Base-by-base conservation (phyloP, 30 jellyfish, hydroid and myxozoan genomes). In the Aurelia aurita region DNA sequence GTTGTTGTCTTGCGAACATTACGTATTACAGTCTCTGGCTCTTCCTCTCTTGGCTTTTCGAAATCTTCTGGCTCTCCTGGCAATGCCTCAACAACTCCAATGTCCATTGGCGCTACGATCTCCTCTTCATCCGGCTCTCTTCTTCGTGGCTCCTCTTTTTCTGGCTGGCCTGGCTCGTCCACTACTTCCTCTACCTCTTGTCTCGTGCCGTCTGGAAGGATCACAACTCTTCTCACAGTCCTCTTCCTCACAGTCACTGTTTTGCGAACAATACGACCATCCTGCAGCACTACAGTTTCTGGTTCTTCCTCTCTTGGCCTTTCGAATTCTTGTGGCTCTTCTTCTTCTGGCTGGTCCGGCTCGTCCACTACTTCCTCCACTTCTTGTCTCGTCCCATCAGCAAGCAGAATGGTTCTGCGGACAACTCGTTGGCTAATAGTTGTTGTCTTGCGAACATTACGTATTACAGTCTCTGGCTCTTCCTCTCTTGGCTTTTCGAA, bases 311-410 rank as follows among this genome's bases (percentile, higher is more conserved):
- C 75, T 9, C 67, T 55, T 55, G 67, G 67, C 67, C 3, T 4
- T 15, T 12, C 14, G 3, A 9, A 25, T 2, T 4, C 29, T 26
- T 55, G 26, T 10, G 1, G 0, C 28, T 82, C 82, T 19, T 70
- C 82, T 1, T 28, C 77, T 16, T 60, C 74, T 9, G 32, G 74
- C 18, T 22, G 31, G n/a, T 72, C 84, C 39, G 46, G 20, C 18
- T 54, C 81, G 0, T 95, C 96, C 28, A 82, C 95, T 69, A 71
- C 95, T 45, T 89, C 97, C 47, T 89, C 97, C 2, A 89, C 88
- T 49, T 80, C 97, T 57, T 80, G 61, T 60, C 91, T 73, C 14
- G 95, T 72, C 29, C 97, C 97, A 73, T 89, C 97, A 0, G 97
- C 96, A 53, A 80, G 62, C 5, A 47, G 72, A 55, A 89, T 68